phyloP scores from a whole-genome alignment of 2,797 vertebrate genomes.

The Ataeniobius toweri region DNA sequence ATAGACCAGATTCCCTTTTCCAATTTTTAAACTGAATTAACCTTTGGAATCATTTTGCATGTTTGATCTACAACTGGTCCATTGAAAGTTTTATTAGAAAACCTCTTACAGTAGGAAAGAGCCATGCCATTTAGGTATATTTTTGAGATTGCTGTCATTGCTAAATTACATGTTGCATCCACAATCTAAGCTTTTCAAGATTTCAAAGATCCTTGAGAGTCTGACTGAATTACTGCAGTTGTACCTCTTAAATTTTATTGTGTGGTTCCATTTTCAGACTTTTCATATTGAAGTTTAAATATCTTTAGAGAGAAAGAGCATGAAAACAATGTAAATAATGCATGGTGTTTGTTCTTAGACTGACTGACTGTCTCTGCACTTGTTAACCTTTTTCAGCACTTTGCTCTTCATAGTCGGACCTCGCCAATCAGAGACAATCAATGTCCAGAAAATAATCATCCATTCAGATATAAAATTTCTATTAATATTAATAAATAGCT shows the following conservation, averaged over 20 bases:
- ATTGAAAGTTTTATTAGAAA: neutral
- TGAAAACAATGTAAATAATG: conserved; percentile 12
- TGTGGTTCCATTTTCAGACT: neutral
- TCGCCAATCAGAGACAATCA: conserved; percentile 14
- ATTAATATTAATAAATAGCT: conserved; percentile 55
- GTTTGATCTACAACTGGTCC: too few relatives aligned
- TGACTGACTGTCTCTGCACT: conserved; percentile 46
- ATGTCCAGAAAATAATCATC: conserved; percentile 47
- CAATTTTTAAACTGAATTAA: too few relatives aligned
- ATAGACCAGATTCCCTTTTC: too few relatives aligned
- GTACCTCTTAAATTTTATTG: neutral
- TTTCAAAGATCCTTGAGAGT: neutral
- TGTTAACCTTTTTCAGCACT: conserved; percentile 47
- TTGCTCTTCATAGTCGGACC: too few relatives aligned
- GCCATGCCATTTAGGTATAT: neutral
- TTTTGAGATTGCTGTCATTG: neutral
- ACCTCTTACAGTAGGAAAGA: neutral
- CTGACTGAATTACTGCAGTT: neutral
- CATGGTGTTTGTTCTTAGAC: conserved; percentile 29
- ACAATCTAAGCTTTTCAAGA: neutral
- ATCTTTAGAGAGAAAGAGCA: conserved; percentile 2
- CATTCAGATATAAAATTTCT: conserved; percentile 59
- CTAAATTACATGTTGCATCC: neutral
- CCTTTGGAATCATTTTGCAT: too few relatives aligned
- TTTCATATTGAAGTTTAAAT: conserved; percentile 3